Evolutionary conservation across 1,140 invertebrate genomes (phyloP).

Genomic region (Tetramorium alpestre): DNA sequence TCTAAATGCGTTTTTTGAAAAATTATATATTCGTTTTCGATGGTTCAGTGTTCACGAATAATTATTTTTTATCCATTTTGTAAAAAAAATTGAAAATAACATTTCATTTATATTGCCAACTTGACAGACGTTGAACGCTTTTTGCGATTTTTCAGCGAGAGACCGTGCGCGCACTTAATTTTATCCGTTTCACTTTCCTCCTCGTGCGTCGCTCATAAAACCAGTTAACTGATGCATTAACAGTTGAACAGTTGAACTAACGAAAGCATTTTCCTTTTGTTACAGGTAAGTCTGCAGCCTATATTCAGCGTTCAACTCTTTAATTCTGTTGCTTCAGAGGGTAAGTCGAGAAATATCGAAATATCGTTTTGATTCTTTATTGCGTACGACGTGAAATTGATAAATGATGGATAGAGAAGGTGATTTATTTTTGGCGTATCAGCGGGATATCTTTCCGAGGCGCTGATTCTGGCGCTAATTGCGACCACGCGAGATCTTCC

Average conservation of each 20-base stretch:
- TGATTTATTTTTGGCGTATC: slow-evolving; percentile 15
- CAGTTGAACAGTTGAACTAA: slow-evolving; percentile 13
- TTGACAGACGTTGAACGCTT: neutral
- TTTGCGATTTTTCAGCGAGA: slow-evolving; percentile 14
- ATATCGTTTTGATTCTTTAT: neutral
- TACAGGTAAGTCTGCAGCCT: slow-evolving; percentile 47
- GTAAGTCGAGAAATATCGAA: slow-evolving; percentile 18
- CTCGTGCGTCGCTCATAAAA: neutral
- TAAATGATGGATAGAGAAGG: neutral
- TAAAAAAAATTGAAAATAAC: no score
- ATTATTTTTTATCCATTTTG: no score
- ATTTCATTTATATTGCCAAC: no score
- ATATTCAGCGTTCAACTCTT: neutral
- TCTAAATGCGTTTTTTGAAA: no score
- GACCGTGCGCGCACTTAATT: neutral
- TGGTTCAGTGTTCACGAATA: no score
- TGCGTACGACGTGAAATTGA: neutral
- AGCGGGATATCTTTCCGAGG: neutral
- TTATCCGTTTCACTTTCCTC: slow-evolving; percentile 25
- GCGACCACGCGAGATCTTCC: slow-evolving; percentile 36
- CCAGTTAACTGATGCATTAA: neutral
- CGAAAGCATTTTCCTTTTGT: slow-evolving; percentile 46
- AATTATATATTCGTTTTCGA: no score
- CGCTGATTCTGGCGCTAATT: slow-evolving; percentile 31
- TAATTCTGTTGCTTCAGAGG: neutral